Evolutionary conservation across 2,888 invertebrate species (phyloP), one percentile per base, ranked within the genome.

Genomic region (Chouioia cunea): DNA sequence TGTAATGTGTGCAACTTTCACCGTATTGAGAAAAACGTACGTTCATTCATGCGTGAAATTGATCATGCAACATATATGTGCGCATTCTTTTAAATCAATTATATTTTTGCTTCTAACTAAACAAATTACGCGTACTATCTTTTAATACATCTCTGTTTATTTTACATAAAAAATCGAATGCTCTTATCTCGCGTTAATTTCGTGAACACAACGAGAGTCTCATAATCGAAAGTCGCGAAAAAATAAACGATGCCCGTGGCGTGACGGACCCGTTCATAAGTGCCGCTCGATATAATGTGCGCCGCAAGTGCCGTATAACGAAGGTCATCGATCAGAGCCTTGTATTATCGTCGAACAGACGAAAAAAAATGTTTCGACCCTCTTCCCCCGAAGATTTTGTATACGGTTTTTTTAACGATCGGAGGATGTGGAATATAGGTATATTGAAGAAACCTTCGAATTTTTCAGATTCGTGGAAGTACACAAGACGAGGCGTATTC

Each of bases 281-380:
- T 50, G 22, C 48, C 58, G 36, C 64, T 71, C 63, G 57, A 53
- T 69, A 72, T 72, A 72, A 72, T 68, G 23, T 57, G 44, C 43
- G 56, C 62, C 53, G 53, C 71, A 68, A 64, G 60, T 72, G 64
- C 65, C 69, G 57, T 58, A 56, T 73, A 73, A 69, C 69, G 72
- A 73, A 69, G 65, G 65, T 73, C 65, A 69, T 69, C 72, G 72
- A 67, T 73, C 65, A 69, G 72, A 46, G 46, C 36, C 46, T 47
- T 58, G 36, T 62, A 57, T 63, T 57, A 64, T 64, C 27, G 27
- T 27, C 6, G 4, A 27, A 27, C 27, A 6, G 27, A 27, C 3
- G 6, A 23, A 52, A 63, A 64, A 58, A 46, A 52, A 22, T 44
- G 12, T 20, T 18, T 50, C 66, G 6, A 27, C 4, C 27, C 27